phyloP scores from a whole-genome alignment of 2,888 invertebrate species.

The Nymphalis c-album region DNA sequence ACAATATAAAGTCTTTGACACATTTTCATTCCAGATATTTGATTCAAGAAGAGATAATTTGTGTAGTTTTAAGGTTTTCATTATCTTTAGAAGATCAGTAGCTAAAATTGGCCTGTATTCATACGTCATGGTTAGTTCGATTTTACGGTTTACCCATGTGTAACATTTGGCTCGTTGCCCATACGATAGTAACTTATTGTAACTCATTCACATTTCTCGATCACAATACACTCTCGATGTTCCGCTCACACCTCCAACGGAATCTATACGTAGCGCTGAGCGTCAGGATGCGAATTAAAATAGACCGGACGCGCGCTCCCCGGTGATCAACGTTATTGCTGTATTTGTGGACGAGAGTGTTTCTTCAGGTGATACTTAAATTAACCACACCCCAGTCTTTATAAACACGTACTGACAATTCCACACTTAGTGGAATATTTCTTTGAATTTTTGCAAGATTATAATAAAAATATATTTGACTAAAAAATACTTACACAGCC shows the following conservation, averaged over 20 bases:
- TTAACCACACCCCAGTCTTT: neutral
- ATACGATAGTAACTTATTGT: slow-evolving; percentile 12
- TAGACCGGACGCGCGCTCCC: slow-evolving; percentile 13
- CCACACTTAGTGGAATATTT: too few species aligned
- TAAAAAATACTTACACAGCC: too few species aligned
- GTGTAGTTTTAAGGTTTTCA: slow-evolving; percentile 7
- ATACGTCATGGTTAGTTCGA: neutral
- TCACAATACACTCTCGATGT: slow-evolving; percentile 13
- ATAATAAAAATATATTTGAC: too few species aligned
- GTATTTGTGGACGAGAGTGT: slow-evolving; percentile 2
- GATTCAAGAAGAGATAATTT: neutral
- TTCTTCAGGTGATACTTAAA: neutral
- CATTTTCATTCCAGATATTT: neutral
- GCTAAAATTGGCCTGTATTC: neutral
- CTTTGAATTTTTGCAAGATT: too few species aligned
- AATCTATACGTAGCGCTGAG: neutral
- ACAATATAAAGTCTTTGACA: slow-evolving; percentile 6
- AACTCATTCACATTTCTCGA: slow-evolving; percentile 4
- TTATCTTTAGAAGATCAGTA: neutral
- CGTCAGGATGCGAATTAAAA: slow-evolving; percentile 13
- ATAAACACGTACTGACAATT: too few species aligned
- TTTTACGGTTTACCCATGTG: neutral
- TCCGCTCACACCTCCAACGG: slow-evolving; percentile 17
- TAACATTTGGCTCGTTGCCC: slow-evolving; percentile 4
- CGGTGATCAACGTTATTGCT: slow-evolving; percentile 18